Percentiles rank a stretch among this genome's conserved stretches.
Evolutionary conservation across 2,113 vertebrate genomes (phyloP).

Genomic region (Vidua chalybeata): DNA sequence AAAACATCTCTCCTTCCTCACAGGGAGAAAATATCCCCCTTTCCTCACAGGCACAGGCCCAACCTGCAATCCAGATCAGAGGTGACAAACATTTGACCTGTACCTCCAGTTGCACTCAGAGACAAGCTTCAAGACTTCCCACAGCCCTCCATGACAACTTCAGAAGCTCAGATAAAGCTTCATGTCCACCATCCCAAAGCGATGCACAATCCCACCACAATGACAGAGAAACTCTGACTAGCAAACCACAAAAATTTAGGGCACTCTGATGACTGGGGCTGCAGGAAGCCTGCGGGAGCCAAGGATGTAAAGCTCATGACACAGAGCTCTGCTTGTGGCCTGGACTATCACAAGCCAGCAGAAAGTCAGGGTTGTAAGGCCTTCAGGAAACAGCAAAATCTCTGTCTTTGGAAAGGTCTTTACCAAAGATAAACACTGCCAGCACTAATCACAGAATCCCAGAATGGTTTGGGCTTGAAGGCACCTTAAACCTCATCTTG

Average conservation of each 20-base stretch:
- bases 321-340: background rate
- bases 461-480: background rate
- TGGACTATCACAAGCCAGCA: accelerated
- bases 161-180: background rate
- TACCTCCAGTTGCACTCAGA: background rate
- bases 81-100: background rate
- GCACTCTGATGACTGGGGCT: background rate
- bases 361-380: background rate
- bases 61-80: background rate
- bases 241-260: background rate
- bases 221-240: background rate
- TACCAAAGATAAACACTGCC: background rate
- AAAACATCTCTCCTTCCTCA: background rate
- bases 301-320: background rate
- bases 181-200: background rate
- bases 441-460: background rate
- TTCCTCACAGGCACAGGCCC: background rate
- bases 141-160: background rate
- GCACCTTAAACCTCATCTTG: background rate
- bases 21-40: background rate
- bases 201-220: background rate
- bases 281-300: background rate
- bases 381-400: background rate
- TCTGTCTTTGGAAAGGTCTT: background rate
- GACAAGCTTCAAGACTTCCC: background rate